Base-by-base conservation (phyloP, 1,140 invertebrate species). In the Temnothorax curvispinosus region DNA sequence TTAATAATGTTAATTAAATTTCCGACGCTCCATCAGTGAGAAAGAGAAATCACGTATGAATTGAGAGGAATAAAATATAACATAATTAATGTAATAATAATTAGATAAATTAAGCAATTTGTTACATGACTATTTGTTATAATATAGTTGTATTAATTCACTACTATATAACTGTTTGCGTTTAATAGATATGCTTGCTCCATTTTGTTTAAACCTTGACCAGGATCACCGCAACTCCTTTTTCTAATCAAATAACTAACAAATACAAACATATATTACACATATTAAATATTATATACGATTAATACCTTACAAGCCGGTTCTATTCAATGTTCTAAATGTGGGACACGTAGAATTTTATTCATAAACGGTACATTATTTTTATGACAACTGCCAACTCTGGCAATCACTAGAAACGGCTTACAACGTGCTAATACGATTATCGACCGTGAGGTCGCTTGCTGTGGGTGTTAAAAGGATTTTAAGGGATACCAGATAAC, bases 201-300 rank as follows among this genome's bases (percentile, higher is more conserved):
- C 88, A 89, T 90, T 90, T 90, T 89, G 85, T 69, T 90, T 89
- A 84, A 56, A 65, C 65, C 74, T 87, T 69, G n/a, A 62, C 80
- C 58, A 71, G 27, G 4, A 72, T 5, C 9, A 18, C 15, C 18
- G 72, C 27, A 27, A 50, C 1, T 62, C 3, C 13, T 15, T 60
- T 60, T 75, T 58, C 7, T 35, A 81, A 58, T 81, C 0, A 81
- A 71, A n/a, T 35, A 44, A 56, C 21, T 21, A 44, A 81, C 13
- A 67, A 64, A 52, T 52, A 52, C 18, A 67, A 38, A 56, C 4
- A 74, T 18, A 47, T 27, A 13, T 78, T 6, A 84, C 13, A 50
- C 54, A 38, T 18, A 62, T 58, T 9, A 82, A 11, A 74, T 82
- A 21, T 62, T 27, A 27, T 27, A 27, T 38, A 62, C n/a, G 13